Conservation (phyloP, 2,113 vertebrate genomes). For the Laticauda colubrina region DNA sequence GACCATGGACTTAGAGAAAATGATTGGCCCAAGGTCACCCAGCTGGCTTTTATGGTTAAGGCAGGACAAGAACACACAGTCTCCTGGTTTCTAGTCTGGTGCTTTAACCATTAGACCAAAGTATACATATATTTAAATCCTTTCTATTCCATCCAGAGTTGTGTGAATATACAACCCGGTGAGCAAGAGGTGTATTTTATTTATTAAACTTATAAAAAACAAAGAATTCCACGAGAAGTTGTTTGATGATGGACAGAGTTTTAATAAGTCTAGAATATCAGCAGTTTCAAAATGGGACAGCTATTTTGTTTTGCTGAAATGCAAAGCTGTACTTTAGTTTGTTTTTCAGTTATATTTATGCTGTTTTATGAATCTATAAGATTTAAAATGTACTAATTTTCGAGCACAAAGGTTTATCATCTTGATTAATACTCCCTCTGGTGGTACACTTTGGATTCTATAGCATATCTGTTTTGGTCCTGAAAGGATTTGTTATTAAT, state of each 20-base stretch:
- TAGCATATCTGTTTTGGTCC: background rate
- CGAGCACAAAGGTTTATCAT: background rate
- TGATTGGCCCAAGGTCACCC: background rate
- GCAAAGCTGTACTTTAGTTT: background rate
- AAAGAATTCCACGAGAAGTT: background rate
- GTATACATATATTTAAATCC: background rate
- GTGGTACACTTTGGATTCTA: background rate
- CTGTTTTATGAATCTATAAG: background rate
- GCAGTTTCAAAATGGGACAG: background rate
- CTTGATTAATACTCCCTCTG: conserved; percentile 15
- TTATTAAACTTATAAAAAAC: background rate
- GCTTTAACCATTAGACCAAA: background rate
- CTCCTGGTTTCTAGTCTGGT: background rate
- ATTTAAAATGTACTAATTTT: background rate
- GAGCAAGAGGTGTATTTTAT: background rate
- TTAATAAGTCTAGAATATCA: background rate
- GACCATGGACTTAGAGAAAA: background rate
- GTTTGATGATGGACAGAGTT: background rate
- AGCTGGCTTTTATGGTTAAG: background rate
- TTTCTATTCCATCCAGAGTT: background rate
- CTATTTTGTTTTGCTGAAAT: background rate
- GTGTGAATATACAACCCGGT: background rate
- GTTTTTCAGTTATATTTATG: background rate
- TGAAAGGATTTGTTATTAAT: background rate
- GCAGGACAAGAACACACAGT: background rate